phyloP scores from a whole-genome alignment of 2,888 invertebrate genomes.

The Bellardia bayeri region DNA sequence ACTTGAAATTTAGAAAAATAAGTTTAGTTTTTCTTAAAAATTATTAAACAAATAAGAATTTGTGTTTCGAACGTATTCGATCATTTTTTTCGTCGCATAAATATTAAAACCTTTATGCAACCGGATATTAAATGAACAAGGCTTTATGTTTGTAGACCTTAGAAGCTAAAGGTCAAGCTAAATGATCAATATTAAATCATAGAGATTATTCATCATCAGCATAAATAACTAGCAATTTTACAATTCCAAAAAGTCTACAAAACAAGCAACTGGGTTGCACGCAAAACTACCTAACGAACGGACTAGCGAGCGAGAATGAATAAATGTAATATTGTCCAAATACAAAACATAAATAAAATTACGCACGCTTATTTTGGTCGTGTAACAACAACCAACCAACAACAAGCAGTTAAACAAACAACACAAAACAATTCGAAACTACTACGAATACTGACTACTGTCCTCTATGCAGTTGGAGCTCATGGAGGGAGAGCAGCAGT shows the following conservation, averaged over 20 bases:
- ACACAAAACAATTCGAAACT: constrained; percentile 70
- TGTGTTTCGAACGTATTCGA: too few species aligned
- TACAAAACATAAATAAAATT: constrained; percentile 84
- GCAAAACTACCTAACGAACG: constrained; percentile 1
- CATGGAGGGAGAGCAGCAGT: not conserved
- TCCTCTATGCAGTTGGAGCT: constrained; percentile 14
- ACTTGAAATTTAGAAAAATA: too few species aligned
- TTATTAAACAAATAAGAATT: too few species aligned
- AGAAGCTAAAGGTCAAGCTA: too few species aligned
- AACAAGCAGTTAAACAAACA: constrained; percentile 69
- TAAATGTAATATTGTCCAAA: constrained; percentile 78
- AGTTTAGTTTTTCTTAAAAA: too few species aligned
- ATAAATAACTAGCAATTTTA: too few species aligned
- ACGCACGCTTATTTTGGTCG: constrained; percentile 84
- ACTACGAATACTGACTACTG: constrained; percentile 10
- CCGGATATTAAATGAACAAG: too few species aligned
- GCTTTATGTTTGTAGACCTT: too few species aligned
- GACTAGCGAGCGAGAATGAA: constrained; percentile 26
- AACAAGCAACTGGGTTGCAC: constrained; percentile 12
- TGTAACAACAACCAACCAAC: constrained; percentile 80
- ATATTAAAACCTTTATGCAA: too few species aligned
- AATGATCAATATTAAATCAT: too few species aligned
- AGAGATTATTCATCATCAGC: too few species aligned
- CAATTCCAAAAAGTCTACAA: not conserved
- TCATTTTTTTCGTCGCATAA: too few species aligned